A percentile compares a stretch with the other conserved stretches of the same genome.
These are phyloP conservation scores for Ctena decussata DNA, from an alignment of 2,888 invertebrate species.

Conservation along the genomic window DNA sequence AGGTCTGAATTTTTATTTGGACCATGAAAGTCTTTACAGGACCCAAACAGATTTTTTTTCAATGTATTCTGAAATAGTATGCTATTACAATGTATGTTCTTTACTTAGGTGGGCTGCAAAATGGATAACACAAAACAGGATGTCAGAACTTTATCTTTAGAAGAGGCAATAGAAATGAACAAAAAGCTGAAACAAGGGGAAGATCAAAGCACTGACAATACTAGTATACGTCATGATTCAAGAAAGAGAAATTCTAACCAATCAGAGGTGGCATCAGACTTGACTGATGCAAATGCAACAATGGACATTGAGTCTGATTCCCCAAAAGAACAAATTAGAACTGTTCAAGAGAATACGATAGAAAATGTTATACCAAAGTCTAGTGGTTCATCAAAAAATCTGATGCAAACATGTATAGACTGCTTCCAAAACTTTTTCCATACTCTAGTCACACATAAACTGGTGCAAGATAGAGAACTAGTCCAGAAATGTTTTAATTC, in stretches of 20 bases:
- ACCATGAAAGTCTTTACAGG: too few relatives aligned
- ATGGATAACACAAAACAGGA: not conserved
- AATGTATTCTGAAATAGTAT: too few relatives aligned
- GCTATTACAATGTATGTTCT: too few relatives aligned
- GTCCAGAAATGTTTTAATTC: slow-evolving; percentile 53
- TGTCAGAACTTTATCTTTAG: not conserved
- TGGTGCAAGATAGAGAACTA: slow-evolving; percentile 67
- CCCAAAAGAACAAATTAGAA: not conserved
- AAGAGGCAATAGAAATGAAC: slow-evolving; percentile 54
- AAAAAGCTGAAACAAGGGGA: slow-evolving; percentile 36
- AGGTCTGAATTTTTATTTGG: too few relatives aligned
- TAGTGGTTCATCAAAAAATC: slow-evolving; percentile 49
- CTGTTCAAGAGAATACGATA: not conserved
- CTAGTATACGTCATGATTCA: too few relatives aligned
- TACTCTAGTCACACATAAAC: slow-evolving; percentile 75
- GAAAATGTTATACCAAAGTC: not conserved
- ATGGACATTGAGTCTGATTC: too few relatives aligned
- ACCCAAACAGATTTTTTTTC: too few relatives aligned
- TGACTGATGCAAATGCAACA: too few relatives aligned
- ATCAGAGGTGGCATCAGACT: too few relatives aligned
- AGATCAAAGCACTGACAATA: too few relatives aligned
- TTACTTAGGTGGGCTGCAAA: not conserved
- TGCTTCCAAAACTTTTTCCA: slow-evolving; percentile 86
- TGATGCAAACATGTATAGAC: slow-evolving; percentile 85
- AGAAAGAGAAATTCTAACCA: too few relatives aligned